Percentiles rank a stretch among this genome's conserved stretches.
Conservation (phyloP, 1,140 invertebrate species). For the Ips nitidus region DNA sequence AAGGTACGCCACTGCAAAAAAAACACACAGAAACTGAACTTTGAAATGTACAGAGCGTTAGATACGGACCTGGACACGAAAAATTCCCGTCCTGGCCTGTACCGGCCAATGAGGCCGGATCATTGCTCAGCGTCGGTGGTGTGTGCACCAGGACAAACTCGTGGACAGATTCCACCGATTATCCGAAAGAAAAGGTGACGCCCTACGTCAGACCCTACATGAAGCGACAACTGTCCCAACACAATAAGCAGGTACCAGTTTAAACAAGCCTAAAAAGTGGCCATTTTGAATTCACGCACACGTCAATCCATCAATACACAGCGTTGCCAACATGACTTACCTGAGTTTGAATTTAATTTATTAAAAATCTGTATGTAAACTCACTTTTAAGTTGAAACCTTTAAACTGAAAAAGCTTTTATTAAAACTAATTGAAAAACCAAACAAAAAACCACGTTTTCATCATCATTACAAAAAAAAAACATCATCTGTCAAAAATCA, state of each 20-base stretch:
- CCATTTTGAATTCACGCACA: no score
- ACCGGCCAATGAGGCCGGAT: conserved; percentile 54
- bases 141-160: conserved; percentile 68
- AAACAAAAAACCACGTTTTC: no score
- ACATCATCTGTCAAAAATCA: no score
- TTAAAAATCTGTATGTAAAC: no score
- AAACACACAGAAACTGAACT: background rate
- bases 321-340: no score
- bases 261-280: background rate
- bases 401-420: no score
- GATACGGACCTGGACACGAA: conserved; percentile 75
- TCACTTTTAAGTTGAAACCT: no score
- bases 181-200: conserved; percentile 69
- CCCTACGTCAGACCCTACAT: conserved; percentile 69
- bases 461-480: no score
- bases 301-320: no score
- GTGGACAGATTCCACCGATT: conserved; percentile 75
- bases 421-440: no score
- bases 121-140: conserved; percentile 46
- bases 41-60: conserved; percentile 52
- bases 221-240: conserved; percentile 65
- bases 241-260: conserved; percentile 60
- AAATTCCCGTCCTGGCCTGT: conserved; percentile 81
- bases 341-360: no score
- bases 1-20: conserved; percentile 48